Evolutionary conservation across 2,888 invertebrate species (phyloP).

Genomic region (Melanophora roralis): DNA sequence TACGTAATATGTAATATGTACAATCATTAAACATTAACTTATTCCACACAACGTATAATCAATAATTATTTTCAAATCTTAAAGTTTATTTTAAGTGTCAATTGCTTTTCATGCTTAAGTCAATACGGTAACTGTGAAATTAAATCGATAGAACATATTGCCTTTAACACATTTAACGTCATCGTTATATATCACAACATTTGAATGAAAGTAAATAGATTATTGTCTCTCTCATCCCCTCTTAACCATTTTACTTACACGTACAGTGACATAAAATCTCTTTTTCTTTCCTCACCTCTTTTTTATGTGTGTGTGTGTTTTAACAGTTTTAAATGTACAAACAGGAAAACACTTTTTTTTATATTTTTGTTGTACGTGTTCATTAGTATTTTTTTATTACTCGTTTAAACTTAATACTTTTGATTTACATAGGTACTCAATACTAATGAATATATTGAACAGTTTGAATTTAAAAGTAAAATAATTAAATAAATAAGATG

Average conservation of each 20-base stretch:
- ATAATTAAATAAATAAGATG: no score
- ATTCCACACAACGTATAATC: not conserved
- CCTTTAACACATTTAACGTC: not conserved
- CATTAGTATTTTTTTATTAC: no score
- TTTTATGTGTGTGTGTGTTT: not conserved
- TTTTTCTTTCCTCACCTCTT: not conserved
- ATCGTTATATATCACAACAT: conserved; percentile 3
- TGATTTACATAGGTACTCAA: no score
- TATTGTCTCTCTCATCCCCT: not conserved
- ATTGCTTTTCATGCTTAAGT: conserved; percentile 21
- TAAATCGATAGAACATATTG: conserved; percentile 15
- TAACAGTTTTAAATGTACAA: not conserved
- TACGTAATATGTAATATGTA: conserved; percentile 7
- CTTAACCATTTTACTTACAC: not conserved
- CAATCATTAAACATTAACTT: not conserved
- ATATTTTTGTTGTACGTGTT: not conserved
- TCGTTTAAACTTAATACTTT: no score
- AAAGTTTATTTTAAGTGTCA: not conserved
- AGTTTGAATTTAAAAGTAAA: no score
- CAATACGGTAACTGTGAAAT: conserved; percentile 17
- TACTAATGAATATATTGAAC: no score
- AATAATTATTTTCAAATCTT: not conserved
- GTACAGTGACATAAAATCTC: not conserved
- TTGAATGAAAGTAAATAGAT: not conserved
- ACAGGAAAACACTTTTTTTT: not conserved